A percentile compares a stretch with the other conserved stretches of the same genome.
Conservation (phyloP, 2,113 vertebrate species). For the Barnardius zonarius region DNA sequence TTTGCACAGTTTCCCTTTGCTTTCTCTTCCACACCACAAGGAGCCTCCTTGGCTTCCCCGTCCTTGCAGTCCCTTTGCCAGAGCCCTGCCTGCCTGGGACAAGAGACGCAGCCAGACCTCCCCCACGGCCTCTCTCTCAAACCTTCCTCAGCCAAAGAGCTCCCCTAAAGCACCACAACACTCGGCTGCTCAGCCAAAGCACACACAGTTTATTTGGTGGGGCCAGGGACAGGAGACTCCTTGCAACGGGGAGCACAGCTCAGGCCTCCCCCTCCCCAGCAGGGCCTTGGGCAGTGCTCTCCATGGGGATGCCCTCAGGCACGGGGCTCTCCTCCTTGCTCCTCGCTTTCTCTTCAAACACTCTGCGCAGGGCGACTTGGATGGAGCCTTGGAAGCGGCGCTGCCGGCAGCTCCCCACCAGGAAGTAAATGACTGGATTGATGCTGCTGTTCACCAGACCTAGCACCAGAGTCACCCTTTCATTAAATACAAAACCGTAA, state of each 20-base stretch:
- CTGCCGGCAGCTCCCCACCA: not conserved
- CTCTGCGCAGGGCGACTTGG: not conserved
- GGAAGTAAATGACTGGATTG: not conserved
- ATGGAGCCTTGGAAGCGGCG: not conserved
- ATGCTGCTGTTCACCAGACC: not conserved
- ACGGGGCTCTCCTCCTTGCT: rapidly evolving
- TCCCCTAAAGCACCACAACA: not conserved
- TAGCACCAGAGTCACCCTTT: not conserved
- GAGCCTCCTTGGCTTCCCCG: not conserved
- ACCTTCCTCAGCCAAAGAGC: not conserved
- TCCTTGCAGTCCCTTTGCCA: not conserved
- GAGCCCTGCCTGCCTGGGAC: not conserved
- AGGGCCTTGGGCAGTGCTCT: not conserved
- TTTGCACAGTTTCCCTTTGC: no score
- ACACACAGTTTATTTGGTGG: no score
- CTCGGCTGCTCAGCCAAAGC: not conserved
- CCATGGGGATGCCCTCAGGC: rapidly evolving
- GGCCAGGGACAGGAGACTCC: no score
- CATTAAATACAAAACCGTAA: rapidly evolving
- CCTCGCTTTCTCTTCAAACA: not conserved
- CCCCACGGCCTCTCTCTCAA: no score
- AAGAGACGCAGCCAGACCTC: not conserved
- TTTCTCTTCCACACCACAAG: no score
- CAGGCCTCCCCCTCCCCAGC: not conserved
- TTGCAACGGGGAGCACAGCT: not conserved